phyloP scores from a whole-genome alignment of 1,140 invertebrate species.

The Belonocnema kinseyi region DNA sequence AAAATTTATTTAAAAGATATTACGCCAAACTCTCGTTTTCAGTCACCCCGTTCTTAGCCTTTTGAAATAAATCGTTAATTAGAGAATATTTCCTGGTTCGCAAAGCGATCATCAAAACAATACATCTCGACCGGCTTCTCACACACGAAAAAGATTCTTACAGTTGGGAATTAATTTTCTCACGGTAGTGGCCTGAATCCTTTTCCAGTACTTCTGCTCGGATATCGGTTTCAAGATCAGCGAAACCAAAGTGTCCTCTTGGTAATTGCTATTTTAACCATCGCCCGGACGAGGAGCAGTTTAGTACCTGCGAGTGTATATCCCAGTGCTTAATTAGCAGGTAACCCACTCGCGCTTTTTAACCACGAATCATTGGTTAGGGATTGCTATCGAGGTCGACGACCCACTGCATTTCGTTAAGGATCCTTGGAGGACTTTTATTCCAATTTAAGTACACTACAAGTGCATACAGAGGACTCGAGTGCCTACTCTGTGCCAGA shows the following conservation, averaged over 20 bases:
- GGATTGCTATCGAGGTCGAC: conserved; percentile 20
- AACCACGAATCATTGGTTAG: conserved; percentile 29
- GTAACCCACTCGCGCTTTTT: conserved; percentile 28
- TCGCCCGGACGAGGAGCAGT: neutral
- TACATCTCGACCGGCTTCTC: conserved; percentile 5
- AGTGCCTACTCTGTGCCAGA: conserved; percentile 14
- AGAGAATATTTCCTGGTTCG: too few species aligned
- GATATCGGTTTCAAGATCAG: conserved; percentile 29
- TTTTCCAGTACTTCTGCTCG: conserved; percentile 1
- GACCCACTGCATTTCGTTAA: neutral
- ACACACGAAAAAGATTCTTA: neutral
- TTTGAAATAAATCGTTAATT: too few species aligned
- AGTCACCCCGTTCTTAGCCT: too few species aligned
- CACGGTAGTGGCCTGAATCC: neutral
- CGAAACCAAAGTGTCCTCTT: conserved; percentile 20
- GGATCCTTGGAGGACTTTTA: conserved; percentile 16
- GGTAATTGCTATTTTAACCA: conserved; percentile 17
- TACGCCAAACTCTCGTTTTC: too few species aligned
- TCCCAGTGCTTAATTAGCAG: conserved; percentile 17
- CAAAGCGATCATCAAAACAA: too few species aligned
- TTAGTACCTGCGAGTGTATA: conserved; percentile 8
- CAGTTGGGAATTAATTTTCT: neutral
- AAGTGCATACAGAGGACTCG: conserved; percentile 2
- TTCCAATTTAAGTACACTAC: conserved; percentile 21
- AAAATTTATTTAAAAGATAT: too few species aligned